Conservation (phyloP, 2,113 vertebrate species). For the Poecilia latipinna region DNA sequence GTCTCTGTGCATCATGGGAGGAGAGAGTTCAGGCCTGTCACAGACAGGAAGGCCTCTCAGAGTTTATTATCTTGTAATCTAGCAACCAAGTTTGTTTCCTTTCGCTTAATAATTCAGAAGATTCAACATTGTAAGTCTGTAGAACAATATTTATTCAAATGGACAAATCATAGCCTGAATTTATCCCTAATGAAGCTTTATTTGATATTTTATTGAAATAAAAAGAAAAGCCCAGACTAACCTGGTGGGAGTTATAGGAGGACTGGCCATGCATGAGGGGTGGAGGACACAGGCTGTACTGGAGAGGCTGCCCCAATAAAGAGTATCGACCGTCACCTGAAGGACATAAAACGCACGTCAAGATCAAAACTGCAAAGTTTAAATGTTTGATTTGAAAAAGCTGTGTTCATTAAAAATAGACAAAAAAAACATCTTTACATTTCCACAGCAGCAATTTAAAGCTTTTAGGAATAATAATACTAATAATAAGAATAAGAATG, state of each 20-base stretch:
- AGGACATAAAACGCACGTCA: constrained; percentile 16
- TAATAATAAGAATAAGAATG: too few species aligned
- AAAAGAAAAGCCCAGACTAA: constrained; percentile 59
- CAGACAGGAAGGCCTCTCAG: neutral
- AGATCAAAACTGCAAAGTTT: neutral
- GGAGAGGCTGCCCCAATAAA: constrained; percentile 93
- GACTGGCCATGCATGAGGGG: constrained; percentile 92
- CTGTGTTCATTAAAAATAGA: neutral
- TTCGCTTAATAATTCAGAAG: neutral
- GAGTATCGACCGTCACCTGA: constrained; percentile 93
- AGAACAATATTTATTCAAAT: neutral
- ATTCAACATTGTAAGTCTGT: neutral
- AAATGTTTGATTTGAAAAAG: too few species aligned
- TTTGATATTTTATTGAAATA: neutral
- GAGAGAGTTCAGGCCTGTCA: neutral
- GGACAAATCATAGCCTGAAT: neutral
- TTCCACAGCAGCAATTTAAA: neutral
- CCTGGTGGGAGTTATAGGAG: constrained; percentile 92
- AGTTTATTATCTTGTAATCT: neutral
- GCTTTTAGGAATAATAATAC: neutral
- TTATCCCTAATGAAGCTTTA: neutral
- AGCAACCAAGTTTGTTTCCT: too few species aligned
- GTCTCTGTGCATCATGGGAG: neutral
- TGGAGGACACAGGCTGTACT: constrained; percentile 95
- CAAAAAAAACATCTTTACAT: neutral